Evolutionary conservation across 2,797 vertebrate genomes (phyloP).

Genomic region (Pipistrellus pipistrellus): DNA sequence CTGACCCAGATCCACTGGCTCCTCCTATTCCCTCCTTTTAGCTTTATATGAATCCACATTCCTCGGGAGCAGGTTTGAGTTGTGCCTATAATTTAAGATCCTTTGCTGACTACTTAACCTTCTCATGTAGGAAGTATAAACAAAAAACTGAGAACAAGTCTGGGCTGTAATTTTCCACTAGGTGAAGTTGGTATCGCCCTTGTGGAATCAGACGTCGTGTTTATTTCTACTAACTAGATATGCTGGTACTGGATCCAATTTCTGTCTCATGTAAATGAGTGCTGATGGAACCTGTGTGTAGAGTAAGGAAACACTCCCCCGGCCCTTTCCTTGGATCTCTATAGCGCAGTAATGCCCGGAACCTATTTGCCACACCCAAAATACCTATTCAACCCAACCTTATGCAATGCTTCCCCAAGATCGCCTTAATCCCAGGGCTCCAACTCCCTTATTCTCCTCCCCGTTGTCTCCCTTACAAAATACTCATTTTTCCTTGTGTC

Average conservation of each 20-base stretch:
- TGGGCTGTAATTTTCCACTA: slow-evolving; percentile 75
- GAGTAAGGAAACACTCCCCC: slow-evolving; percentile 34
- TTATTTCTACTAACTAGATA: slow-evolving; percentile 76
- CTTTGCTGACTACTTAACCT: slow-evolving; percentile 68
- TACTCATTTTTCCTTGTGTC: background rate
- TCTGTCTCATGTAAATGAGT: slow-evolving; percentile 63
- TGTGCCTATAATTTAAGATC: slow-evolving; percentile 70
- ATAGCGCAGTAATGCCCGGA: slow-evolving; percentile 20
- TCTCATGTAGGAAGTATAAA: slow-evolving; percentile 73
- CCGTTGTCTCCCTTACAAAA: slow-evolving; percentile 40
- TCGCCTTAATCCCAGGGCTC: slow-evolving; percentile 26
- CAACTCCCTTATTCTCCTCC: background rate
- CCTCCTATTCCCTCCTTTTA: slow-evolving; percentile 45
- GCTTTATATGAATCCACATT: slow-evolving; percentile 69
- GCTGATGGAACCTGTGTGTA: slow-evolving; percentile 63
- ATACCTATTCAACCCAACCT: slow-evolving; percentile 58
- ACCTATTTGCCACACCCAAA: slow-evolving; percentile 68
- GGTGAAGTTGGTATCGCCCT: slow-evolving; percentile 59
- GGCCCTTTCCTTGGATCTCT: slow-evolving; percentile 36
- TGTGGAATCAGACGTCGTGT: slow-evolving; percentile 51
- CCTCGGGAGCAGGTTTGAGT: slow-evolving; percentile 69
- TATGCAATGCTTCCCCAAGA: slow-evolving; percentile 29
- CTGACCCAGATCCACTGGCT: slow-evolving; percentile 65
- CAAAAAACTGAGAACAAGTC: slow-evolving; percentile 57
- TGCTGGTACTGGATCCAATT: slow-evolving; percentile 70